These are phyloP conservation scores for Oxystoma pomonae DNA, from an alignment of 2,888 invertebrate species.

Conservation along the genomic window DNA sequence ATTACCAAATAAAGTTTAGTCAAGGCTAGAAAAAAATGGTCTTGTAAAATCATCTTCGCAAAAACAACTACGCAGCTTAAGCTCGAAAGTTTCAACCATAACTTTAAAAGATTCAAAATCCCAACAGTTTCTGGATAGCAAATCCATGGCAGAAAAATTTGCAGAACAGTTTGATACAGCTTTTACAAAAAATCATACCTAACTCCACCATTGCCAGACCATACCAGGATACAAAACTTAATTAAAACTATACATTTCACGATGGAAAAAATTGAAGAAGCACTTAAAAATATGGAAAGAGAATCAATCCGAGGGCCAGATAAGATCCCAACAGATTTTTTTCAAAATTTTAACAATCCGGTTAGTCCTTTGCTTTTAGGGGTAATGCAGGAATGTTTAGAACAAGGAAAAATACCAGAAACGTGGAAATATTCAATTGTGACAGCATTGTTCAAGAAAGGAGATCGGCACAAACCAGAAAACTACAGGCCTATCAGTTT, in stretches of 20 bases:
- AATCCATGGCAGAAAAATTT: no score
- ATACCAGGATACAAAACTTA: background rate
- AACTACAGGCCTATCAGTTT: constrained; percentile 3
- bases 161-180: no score
- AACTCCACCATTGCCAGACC: background rate
- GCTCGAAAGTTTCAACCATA: background rate
- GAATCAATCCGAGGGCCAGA: background rate
- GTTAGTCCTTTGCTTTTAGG: background rate
- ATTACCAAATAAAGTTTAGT: background rate
- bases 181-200: no score
- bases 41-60: background rate
- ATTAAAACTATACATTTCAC: background rate
- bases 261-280: background rate
- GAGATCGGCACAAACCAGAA: constrained; percentile 1
- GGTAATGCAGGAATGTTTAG: constrained; percentile 3
- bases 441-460: background rate
- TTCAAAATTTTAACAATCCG: no score
- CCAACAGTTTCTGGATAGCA: no score
- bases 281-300: background rate
- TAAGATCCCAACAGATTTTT: background rate
- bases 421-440: background rate
- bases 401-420: background rate
- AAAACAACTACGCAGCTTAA: background rate
- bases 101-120: no score
- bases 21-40: background rate